Conservation (phyloP, 37 sponge, comb jelly and placozoan species). For the Beroe ovata region DNA sequence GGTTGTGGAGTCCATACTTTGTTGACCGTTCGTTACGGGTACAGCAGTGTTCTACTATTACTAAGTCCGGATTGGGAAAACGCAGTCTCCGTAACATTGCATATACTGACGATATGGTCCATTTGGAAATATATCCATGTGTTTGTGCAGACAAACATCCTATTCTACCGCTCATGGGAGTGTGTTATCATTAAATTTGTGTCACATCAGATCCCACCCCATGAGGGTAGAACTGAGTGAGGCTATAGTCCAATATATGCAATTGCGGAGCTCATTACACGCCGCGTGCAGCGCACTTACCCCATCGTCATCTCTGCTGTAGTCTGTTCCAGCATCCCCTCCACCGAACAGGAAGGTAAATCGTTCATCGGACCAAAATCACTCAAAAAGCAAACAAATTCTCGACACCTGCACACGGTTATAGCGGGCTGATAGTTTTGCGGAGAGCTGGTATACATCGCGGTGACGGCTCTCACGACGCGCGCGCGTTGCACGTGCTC, state of each 20-base stretch:
- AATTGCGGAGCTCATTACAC: no score
- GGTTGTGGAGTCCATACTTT: no score
- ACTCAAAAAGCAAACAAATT: constrained; percentile 41
- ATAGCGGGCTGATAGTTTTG: not conserved
- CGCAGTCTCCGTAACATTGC: no score
- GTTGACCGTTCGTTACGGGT: no score
- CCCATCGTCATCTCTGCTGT: constrained; percentile 19
- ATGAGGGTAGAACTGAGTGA: constrained; percentile 55
- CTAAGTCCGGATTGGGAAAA: no score
- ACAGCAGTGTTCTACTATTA: no score
- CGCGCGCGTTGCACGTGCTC: not conserved
- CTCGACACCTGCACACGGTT: not conserved
- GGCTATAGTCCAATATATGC: no score
- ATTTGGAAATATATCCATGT: no score
- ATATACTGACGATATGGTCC: no score
- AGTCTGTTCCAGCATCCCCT: not conserved
- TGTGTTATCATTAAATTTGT: constrained; percentile 66
- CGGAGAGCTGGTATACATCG: constrained; percentile 21
- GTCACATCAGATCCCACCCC: constrained; percentile 58
- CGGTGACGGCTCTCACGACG: constrained; percentile 54
- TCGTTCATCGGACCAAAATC: constrained; percentile 29
- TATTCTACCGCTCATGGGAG: constrained; percentile 34
- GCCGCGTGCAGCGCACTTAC: not conserved
- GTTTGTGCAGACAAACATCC: constrained; percentile 17
- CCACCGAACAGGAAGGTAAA: constrained; percentile 23